These are phyloP conservation scores for Camponotus fellah DNA, from an alignment of 2,888 invertebrate species.

Conservation along the genomic window DNA sequence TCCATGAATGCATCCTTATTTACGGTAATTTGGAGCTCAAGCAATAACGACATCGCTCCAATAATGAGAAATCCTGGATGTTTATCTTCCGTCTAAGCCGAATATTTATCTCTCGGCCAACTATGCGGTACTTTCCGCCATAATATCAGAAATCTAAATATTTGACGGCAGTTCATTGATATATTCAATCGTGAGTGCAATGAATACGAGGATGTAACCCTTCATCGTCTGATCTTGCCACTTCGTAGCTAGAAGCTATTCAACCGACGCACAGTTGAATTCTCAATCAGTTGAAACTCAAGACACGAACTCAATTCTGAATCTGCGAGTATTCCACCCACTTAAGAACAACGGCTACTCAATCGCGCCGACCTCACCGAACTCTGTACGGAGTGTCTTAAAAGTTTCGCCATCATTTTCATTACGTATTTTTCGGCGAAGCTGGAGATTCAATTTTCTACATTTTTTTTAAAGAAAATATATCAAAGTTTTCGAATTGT, in stretches of 20 bases:
- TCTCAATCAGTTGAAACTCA: conserved; percentile 81
- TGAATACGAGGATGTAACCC: conserved; percentile 6
- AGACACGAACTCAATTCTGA: conserved; percentile 84
- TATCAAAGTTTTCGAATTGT: not conserved
- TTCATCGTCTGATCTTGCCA: conserved; percentile 17
- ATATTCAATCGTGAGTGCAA: not conserved
- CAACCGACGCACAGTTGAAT: conserved; percentile 71
- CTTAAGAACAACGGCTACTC: conserved; percentile 72
- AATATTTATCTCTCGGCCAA: not conserved
- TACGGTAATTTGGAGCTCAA: not conserved
- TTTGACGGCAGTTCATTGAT: conserved; percentile 8
- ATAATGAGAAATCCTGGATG: conserved; percentile 11
- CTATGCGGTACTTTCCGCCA: not conserved
- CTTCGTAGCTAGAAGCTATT: conserved; percentile 3
- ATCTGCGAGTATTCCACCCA: conserved; percentile 79
- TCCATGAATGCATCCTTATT: not conserved
- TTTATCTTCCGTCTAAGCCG: not conserved
- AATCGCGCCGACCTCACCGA: conserved; percentile 37
- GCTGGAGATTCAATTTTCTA: not conserved
- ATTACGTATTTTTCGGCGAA: conserved; percentile 11
- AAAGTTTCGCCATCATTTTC: conserved; percentile 42
- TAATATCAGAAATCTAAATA: conserved; percentile 44
- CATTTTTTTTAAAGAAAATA: not conserved
- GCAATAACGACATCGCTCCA: conserved; percentile 11
- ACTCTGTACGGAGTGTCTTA: conserved; percentile 34